These are phyloP conservation scores for Marmota flaviventris DNA, from an alignment of 2,113 vertebrate genomes.

Conservation along the genomic window DNA sequence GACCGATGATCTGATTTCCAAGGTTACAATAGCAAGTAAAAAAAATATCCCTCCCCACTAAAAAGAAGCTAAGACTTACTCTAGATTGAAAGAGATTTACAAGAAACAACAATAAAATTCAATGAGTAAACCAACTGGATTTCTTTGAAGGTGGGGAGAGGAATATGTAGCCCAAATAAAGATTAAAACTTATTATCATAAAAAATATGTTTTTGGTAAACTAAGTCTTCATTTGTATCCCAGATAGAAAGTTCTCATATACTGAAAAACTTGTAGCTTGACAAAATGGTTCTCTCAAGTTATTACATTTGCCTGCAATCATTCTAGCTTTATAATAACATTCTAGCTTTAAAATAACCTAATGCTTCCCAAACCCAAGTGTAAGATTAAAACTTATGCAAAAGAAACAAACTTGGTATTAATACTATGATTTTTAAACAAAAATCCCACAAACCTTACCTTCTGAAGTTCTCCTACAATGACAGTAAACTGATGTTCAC, in stretches of 20 bases:
- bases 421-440: neutral
- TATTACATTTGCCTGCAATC: neutral
- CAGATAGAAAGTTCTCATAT: neutral
- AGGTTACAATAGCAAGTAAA: neutral
- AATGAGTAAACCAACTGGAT: neutral
- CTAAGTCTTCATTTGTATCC: neutral
- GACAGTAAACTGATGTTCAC: constrained; percentile 96
- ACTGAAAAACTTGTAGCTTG: neutral
- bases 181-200: neutral
- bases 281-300: neutral
- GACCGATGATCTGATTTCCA: neutral
- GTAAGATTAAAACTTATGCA: neutral
- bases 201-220: neutral
- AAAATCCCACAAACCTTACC: constrained; percentile 85
- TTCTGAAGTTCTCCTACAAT: constrained; percentile 96
- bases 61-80: neutral
- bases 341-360: neutral
- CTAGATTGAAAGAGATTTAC: neutral
- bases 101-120: neutral
- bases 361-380: neutral
- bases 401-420: neutral
- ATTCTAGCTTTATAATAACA: neutral
- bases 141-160: neutral
- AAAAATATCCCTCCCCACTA: neutral
- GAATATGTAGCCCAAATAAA: constrained; percentile 1